Evolutionary conservation across 1,140 invertebrate genomes (phyloP).

Genomic region (Panonychus citri): DNA sequence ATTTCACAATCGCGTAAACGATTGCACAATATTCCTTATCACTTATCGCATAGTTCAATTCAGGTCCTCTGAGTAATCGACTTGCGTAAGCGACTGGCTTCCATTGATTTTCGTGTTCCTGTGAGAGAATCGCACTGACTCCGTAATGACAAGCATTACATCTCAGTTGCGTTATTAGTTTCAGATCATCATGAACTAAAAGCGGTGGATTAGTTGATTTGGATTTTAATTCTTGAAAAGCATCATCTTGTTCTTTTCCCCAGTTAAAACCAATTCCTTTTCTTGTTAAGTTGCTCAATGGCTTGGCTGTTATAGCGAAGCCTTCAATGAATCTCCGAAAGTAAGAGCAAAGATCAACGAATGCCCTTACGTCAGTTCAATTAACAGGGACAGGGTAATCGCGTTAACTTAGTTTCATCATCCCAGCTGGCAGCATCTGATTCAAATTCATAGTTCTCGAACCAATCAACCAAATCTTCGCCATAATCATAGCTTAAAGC

Average conservation of each 20-base stretch:
- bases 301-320: conserved; percentile 17
- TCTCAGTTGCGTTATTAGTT: too few relatives aligned
- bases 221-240: not conserved
- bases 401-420: not conserved
- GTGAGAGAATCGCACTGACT: too few relatives aligned
- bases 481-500: too few relatives aligned
- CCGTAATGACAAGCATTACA: too few relatives aligned
- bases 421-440: not conserved
- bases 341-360: conserved; percentile 7
- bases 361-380: conserved; percentile 4
- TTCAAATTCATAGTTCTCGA: not conserved
- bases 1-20: not conserved
- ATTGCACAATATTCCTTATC: not conserved
- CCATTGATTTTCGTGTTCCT: too few relatives aligned
- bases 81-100: too few relatives aligned
- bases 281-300: not conserved
- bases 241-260: not conserved
- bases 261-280: not conserved
- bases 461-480: not conserved
- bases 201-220: not conserved
- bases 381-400: conserved; percentile 3
- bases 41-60: not conserved
- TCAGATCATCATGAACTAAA: conserved; percentile 3
- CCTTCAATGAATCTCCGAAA: conserved; percentile 14
- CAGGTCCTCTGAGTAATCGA: not conserved